Evolutionary conservation across 2,113 vertebrate genomes (phyloP).

Genomic region (Chiloscyllium plagiosum): DNA sequence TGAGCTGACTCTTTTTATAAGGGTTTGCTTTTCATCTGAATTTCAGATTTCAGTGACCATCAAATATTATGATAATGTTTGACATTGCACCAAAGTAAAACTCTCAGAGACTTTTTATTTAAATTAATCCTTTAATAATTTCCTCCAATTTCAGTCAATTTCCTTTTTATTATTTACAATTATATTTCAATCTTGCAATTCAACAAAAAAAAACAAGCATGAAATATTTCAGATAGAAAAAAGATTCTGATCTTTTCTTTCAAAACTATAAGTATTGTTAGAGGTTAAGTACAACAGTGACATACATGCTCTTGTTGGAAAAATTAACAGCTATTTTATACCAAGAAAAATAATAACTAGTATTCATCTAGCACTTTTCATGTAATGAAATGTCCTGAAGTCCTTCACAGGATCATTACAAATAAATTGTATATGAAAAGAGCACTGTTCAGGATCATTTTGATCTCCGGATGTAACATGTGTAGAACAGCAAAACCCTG

Average conservation of each 20-base stretch:
- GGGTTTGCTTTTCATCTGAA: background rate
- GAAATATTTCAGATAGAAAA: background rate
- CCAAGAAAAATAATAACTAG: background rate
- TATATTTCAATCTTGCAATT: background rate
- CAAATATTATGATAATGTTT: background rate
- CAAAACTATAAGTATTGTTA: background rate
- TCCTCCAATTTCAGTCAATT: background rate
- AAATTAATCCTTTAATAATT: slow-evolving; percentile 13
- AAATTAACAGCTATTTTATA: background rate
- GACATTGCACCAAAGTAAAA: background rate
- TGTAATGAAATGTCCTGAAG: background rate
- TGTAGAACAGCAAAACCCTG: background rate
- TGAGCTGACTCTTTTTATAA: background rate
- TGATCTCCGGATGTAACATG: background rate
- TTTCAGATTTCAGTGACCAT: slow-evolving; percentile 28
- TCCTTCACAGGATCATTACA: background rate
- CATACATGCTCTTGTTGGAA: background rate
- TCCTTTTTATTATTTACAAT: background rate
- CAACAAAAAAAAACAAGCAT: background rate
- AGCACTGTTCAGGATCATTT: background rate
- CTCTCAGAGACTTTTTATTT: background rate
- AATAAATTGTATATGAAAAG: background rate
- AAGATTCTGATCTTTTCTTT: background rate
- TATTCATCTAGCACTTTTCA: background rate
- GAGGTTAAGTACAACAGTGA: background rate